These are phyloP conservation scores for Lampris megalopsis DNA, from an alignment of 2,113 vertebrate species.

Conservation along the genomic window DNA sequence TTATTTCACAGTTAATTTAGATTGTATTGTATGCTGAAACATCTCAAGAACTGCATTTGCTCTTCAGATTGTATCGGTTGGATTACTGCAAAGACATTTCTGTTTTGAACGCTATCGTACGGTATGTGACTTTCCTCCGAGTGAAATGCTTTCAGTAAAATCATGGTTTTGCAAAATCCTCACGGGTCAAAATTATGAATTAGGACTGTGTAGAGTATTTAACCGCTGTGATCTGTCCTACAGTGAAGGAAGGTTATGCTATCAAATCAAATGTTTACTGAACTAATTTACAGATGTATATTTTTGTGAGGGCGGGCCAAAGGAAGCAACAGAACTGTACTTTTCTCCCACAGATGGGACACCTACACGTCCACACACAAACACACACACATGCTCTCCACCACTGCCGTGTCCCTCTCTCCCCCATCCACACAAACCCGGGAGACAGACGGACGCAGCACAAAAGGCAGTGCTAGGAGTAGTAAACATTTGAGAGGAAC, in stretches of 20 bases:
- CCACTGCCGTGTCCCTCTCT: no score
- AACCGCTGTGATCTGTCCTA: constrained; percentile 27
- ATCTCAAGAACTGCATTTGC: no score
- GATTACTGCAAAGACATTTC: not conserved
- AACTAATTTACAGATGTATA: constrained; percentile 81
- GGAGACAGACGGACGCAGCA: not conserved
- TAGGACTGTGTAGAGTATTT: constrained; percentile 1
- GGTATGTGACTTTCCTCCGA: not conserved
- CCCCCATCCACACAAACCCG: no score
- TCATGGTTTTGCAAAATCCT: constrained; percentile 13
- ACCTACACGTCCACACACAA: constrained; percentile 18
- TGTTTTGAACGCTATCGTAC: not conserved
- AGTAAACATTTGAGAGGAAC: constrained; percentile 80
- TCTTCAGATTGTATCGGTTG: no score
- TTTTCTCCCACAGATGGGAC: constrained; percentile 27
- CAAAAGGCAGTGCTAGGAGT: constrained; percentile 63
- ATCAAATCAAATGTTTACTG: constrained; percentile 78
- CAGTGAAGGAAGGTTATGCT: constrained; percentile 42
- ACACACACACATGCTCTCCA: constrained; percentile 12
- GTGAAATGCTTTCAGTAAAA: not conserved
- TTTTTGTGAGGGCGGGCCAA: constrained; percentile 76
- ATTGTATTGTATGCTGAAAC: no score
- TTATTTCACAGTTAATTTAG: not conserved
- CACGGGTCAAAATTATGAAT: not conserved
- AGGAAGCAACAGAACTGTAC: constrained; percentile 74